Evolutionary conservation across 2,888 invertebrate species (phyloP), one percentile per base, ranked within the genome.

Genomic region (Flabesymbios commensalis): DNA sequence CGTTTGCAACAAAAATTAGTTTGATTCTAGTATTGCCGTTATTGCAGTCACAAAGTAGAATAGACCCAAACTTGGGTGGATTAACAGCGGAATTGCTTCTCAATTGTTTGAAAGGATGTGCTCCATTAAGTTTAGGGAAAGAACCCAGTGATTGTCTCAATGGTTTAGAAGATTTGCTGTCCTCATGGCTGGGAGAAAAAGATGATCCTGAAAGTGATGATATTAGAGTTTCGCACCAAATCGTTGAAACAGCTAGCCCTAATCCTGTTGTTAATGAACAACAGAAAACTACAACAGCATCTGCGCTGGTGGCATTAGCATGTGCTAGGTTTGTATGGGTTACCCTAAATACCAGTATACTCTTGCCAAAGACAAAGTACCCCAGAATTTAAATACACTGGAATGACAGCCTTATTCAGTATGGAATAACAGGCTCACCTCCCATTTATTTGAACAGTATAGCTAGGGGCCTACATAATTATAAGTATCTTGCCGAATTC

Each of bases 71-170:
- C 24, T 64, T 81, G 17, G 77, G 81, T 71, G 77, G 75, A 4
- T 74, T 78, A 22, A 79, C 80, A 28, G 78, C 79, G 32, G 74
- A 74, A 41, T 72, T 81, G 3, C 64, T 81, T 41, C 65, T 81
- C 39, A 75, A 74, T 57, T 80, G 79, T 69, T 65, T 81, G 19
- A 66, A 72, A 57, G 80, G 80, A 48, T 80, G 79, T 67, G 67
- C 76, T n/a, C 81, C 81, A 24, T 67, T 80, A 19, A 78, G 78
- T 69, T 68, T 81, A 53, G 65, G 73, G 1, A 81, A 79, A 59
- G 81, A 81, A 65, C 80, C 80, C 17, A 73, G 73, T n/a, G 81
- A 81, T 67, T 81, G 81, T 64, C 68, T 81, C 32, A 76, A 76
- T 64, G 80, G 81, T 5, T 61, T 81, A 31, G 81, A 81, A 64